Percentiles rank a stretch among this genome's conserved stretches.
These are phyloP conservation scores for Drosophila nigricruria DNA, from an alignment of 2,888 invertebrate species.

Conservation along the genomic window DNA sequence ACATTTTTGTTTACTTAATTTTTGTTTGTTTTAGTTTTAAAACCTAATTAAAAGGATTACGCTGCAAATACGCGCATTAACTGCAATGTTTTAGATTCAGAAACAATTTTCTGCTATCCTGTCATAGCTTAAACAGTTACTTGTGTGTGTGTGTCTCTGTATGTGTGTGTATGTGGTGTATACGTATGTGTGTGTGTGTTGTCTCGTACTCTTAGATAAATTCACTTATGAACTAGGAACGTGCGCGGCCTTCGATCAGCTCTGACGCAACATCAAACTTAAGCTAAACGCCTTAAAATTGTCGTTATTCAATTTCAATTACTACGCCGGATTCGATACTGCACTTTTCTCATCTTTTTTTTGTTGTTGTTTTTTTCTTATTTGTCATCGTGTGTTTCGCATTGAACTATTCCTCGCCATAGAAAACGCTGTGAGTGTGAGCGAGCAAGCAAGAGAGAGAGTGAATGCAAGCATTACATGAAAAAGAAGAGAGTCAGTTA, in stretches of 20 bases:
- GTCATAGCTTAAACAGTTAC: too few species aligned
- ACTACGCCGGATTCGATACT: constrained; percentile 12
- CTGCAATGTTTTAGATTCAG: too few species aligned
- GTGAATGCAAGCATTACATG: neutral
- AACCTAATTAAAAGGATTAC: too few species aligned
- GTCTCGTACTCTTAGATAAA: neutral
- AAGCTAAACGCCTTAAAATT: constrained; percentile 19
- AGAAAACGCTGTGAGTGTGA: constrained; percentile 68
- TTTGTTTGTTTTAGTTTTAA: too few species aligned
- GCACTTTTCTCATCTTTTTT: neutral
- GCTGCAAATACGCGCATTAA: too few species aligned
- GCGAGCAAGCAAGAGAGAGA: constrained; percentile 29
- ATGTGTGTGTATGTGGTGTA: neutral
- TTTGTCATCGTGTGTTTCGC: neutral
- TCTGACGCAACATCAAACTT: constrained; percentile 6
- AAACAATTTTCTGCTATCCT: too few species aligned
- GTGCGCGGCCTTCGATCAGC: constrained; percentile 1
- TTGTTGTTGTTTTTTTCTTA: neutral
- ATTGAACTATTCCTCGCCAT: constrained; percentile 70
- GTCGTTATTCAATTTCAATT: constrained; percentile 20
- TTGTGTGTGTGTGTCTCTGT: neutral
- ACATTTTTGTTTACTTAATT: too few species aligned
- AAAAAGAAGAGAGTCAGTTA: neutral
- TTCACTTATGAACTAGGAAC: constrained; percentile 28
- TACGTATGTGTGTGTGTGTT: neutral